Conservation (phyloP, 2,797 vertebrate species). For the Graptemys geographica region DNA sequence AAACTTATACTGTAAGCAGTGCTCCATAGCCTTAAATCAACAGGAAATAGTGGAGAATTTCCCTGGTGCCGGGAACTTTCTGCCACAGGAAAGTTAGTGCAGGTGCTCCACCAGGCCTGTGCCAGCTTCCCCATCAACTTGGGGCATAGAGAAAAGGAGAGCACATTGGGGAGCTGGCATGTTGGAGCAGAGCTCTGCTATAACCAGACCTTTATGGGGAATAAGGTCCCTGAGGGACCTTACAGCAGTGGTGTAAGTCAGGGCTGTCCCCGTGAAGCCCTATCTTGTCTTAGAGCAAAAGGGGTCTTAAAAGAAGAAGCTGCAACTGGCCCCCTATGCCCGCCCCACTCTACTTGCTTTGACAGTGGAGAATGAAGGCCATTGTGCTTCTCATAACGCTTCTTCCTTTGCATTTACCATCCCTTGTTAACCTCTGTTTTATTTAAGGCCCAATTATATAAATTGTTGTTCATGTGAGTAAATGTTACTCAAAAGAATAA, state of each 20-base stretch:
- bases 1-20: neutral
- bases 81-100: neutral
- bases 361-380: neutral
- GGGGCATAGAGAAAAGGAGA: neutral
- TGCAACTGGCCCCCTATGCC: neutral
- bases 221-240: neutral
- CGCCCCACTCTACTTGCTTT: neutral
- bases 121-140: neutral
- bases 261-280: neutral
- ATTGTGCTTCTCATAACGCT: neutral
- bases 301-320: neutral
- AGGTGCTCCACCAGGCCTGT: neutral
- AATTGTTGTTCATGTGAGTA: neutral
- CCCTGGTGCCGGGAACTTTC: neutral
- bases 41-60: neutral
- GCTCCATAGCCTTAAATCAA: neutral
- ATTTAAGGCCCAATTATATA: neutral
- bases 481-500: neutral
- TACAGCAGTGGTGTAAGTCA: neutral
- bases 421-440: neutral
- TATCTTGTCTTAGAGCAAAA: too few species aligned
- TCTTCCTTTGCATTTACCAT: neutral
- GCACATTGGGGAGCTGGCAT: neutral
- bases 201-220: neutral
- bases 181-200: neutral